phyloP scores from a whole-genome alignment of 2,113 vertebrate genomes.

The Chauna torquata region DNA sequence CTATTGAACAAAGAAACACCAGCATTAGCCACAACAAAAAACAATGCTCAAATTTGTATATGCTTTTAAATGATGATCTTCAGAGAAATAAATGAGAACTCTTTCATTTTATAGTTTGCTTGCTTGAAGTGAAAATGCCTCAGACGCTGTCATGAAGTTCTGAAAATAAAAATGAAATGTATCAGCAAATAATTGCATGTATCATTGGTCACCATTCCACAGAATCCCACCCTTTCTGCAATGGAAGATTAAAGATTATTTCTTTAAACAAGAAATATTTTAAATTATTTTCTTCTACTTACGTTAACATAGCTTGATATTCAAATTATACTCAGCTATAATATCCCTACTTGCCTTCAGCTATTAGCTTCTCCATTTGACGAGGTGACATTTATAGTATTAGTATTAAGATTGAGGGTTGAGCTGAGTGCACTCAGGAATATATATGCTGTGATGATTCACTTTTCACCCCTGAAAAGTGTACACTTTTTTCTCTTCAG shows the following conservation, averaged over 20 bases:
- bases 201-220: not conserved
- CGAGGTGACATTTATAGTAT: not conserved
- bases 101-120: not conserved
- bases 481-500: not conserved
- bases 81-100: not conserved
- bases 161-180: not conserved
- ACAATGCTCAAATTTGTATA: not conserved
- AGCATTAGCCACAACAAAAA: not conserved
- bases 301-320: not conserved
- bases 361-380: not conserved
- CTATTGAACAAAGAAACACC: not conserved
- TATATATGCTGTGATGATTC: not conserved
- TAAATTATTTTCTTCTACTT: not conserved
- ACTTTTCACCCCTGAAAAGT: not conserved
- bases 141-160: not conserved
- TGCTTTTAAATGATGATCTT: not conserved
- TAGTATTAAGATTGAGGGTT: not conserved
- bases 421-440: not conserved
- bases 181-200: not conserved
- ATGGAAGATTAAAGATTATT: not conserved
- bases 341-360: not conserved
- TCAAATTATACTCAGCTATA: not conserved
- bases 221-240: not conserved
- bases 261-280: not conserved
- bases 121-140: not conserved